Conservation (phyloP, 2,113 vertebrate species). For the Nycticorax nycticorax region DNA sequence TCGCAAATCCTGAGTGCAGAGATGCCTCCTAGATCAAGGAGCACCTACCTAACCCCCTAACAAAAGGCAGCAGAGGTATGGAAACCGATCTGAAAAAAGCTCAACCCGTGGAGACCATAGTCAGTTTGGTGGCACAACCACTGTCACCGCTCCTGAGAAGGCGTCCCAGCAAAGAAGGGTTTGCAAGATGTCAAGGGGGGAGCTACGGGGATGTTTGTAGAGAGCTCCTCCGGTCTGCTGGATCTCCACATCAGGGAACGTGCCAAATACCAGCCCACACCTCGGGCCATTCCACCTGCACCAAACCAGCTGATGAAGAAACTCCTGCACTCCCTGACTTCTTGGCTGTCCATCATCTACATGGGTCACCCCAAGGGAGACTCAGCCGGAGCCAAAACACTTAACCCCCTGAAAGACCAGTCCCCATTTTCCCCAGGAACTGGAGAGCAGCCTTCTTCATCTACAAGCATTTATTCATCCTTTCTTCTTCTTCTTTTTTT, state of each 20-base stretch:
- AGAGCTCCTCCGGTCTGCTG: background rate
- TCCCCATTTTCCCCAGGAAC: background rate
- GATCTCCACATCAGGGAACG: background rate
- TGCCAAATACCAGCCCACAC: background rate
- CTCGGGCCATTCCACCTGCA: background rate
- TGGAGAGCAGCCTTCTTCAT: background rate
- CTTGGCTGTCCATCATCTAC: background rate
- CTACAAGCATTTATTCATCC: slow-evolving; percentile 25
- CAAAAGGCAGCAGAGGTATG: background rate
- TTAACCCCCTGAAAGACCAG: slow-evolving; percentile 24
- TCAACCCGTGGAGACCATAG: background rate
- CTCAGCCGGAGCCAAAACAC: background rate
- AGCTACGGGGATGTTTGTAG: background rate
- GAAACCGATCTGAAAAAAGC: background rate
- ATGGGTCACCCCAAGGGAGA: background rate
- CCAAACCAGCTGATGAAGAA: background rate
- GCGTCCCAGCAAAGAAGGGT: background rate
- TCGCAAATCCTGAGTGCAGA: background rate
- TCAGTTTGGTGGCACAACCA: background rate
- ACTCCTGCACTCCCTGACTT: background rate
- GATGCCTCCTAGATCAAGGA: background rate
- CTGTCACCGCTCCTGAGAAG: background rate
- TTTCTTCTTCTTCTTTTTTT: background rate
- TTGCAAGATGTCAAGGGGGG: background rate
- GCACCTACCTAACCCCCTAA: too few relatives aligned